These are phyloP conservation scores for Drosophila anomelani DNA, from an alignment of 2,888 invertebrate species.

Conservation along the genomic window DNA sequence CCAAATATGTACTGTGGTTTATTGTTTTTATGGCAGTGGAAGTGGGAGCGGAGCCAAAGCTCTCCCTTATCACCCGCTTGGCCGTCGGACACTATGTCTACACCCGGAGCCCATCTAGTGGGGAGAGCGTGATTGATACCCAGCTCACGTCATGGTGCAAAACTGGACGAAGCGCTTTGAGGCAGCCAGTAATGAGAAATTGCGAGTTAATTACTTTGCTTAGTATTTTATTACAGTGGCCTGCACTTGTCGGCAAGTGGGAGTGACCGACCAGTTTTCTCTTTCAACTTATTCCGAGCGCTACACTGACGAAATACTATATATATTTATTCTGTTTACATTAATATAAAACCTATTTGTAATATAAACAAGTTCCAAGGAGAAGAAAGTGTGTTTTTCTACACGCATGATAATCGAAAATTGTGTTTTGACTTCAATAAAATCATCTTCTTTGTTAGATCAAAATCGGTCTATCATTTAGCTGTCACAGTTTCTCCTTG, in stretches of 20 bases:
- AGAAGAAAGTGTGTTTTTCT: too few species aligned
- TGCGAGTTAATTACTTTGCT: constrained; percentile 13
- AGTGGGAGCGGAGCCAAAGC: constrained; percentile 20
- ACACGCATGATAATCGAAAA: too few species aligned
- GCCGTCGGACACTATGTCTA: background rate
- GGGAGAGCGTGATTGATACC: constrained; percentile 52
- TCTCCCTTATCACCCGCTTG: constrained; percentile 54
- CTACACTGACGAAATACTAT: background rate
- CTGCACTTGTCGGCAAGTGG: background rate
- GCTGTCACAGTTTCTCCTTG: too few species aligned
- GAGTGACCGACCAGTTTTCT: constrained; percentile 7
- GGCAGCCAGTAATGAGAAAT: constrained; percentile 10
- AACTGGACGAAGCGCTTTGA: background rate
- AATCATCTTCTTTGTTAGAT: too few species aligned
- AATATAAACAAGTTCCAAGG: too few species aligned
- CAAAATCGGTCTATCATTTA: too few species aligned
- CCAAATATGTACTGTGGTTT: background rate
- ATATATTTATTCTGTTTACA: background rate
- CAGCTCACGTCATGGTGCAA: constrained; percentile 54
- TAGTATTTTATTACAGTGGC: constrained; percentile 2
- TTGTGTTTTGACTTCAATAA: too few species aligned
- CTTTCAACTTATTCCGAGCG: background rate
- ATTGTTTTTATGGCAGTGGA: constrained; percentile 3
- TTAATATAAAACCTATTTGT: background rate
- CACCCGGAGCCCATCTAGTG: constrained; percentile 7